Base-by-base conservation (phyloP, 35 echinoderm and acorn worm genomes). In the Apostichopus japonicus region DNA sequence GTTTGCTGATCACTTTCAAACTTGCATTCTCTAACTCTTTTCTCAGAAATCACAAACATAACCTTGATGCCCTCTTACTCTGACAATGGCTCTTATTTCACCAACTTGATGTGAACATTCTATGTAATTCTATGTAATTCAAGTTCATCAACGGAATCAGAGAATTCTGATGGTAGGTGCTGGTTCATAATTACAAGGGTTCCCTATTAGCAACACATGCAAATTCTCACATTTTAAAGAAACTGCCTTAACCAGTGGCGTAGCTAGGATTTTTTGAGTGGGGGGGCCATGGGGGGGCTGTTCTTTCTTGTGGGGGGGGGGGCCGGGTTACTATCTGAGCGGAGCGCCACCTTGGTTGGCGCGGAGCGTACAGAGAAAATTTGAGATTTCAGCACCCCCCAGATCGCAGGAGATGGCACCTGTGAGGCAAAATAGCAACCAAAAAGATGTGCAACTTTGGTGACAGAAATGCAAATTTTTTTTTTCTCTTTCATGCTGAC, bases 61-160 rank as follows among this genome's bases (percentile, higher is more conserved):
- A 79, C 78, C 52, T 79, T 79, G 78, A 52, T 27, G 10, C 24
- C 17, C 78, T 79, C 23, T 6, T 5, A 79, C 78, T 27, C 78
- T 79, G 23, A 79, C 23, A 79, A 79, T 79, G 6, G 78, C 78
- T 24, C 27, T 79, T 44, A 79, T 79, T 79, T 79, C 78, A 79
- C 78, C 78, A 79, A 79, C 17, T 24, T 77, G 77, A 79, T 25
- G 25, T 24, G 17, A 24, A 13, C 23, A 24, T 51, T 44, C 2
- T 79, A 25, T n/a, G 77, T 5, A 79, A 79, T 79, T 5, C 4
- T 24, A 25, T 79, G 78, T 10, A 79, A 21, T 24, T 13, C 52
- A 79, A 79, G 78, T 7, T 79, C 22, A 5, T 79, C 19, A 77
- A 11, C 10, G 8, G 17, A 24, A 77, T 22, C 16, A 77, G 73